Conservation (phyloP, 2,888 invertebrate genomes). For the Oegoconia quadripuncta region DNA sequence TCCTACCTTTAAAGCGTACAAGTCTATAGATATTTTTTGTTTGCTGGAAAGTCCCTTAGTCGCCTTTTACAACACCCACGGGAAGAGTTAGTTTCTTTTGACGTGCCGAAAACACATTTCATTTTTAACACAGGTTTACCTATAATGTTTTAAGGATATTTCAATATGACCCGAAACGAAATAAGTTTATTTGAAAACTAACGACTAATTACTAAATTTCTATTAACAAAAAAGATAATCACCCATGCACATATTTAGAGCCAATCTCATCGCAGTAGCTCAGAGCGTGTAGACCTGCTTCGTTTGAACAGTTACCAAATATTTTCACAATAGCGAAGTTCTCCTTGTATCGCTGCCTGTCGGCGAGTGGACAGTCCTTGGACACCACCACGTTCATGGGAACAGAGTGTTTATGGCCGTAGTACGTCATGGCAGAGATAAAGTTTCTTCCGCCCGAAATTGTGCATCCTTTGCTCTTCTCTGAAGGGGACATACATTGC, state of each 20-base stretch:
- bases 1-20: too few relatives aligned
- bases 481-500: constrained; percentile 29
- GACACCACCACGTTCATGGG: constrained; percentile 44
- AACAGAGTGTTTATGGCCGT: constrained; percentile 39
- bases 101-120: too few relatives aligned
- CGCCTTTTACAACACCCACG: too few relatives aligned
- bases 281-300: constrained; percentile 42
- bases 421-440: constrained; percentile 41
- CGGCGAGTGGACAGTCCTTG: constrained; percentile 37
- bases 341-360: constrained; percentile 39
- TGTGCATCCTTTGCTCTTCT: constrained; percentile 41
- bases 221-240: constrained; percentile 10
- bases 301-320: constrained; percentile 37
- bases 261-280: constrained; percentile 40
- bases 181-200: too few relatives aligned
- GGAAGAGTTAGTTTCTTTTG: too few relatives aligned
- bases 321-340: constrained; percentile 45
- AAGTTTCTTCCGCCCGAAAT: constrained; percentile 45
- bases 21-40: too few relatives aligned
- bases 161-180: too few relatives aligned
- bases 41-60: too few relatives aligned
- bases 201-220: too few relatives aligned
- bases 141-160: too few relatives aligned
- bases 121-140: too few relatives aligned
- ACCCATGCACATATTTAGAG: constrained; percentile 43